phyloP scores from a whole-genome alignment of 1,140 invertebrate species.

The Drosophila prosaltans region DNA sequence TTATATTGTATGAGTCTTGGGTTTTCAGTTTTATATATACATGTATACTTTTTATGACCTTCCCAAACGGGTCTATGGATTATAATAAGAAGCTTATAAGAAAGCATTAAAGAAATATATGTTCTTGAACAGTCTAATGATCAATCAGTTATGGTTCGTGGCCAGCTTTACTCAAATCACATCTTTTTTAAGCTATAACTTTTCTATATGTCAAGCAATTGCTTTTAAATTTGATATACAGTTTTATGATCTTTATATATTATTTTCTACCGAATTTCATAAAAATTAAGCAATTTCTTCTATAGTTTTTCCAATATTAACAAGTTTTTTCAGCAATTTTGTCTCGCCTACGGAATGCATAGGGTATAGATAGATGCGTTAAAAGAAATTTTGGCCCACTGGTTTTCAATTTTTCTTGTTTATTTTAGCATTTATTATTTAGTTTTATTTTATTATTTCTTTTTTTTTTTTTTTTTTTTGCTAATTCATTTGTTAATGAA shows the following conservation, averaged over 20 bases:
- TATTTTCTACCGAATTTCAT: no score
- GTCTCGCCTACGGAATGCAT: no score
- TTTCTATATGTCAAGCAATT: no score
- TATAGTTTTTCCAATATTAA: neutral
- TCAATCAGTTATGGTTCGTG: no score
- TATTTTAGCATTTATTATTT: conserved; percentile 22
- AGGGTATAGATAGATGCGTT: neutral
- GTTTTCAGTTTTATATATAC: neutral
- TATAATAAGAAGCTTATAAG: neutral
- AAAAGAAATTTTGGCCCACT: neutral
- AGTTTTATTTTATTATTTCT: neutral
- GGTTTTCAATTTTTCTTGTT: conserved; percentile 11
- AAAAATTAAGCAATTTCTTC: no score
- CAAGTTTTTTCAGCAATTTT: no score
- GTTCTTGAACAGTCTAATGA: neutral
- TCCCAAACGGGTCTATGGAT: neutral
- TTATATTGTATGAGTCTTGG: neutral
- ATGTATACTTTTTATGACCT: neutral
- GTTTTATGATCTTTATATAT: no score
- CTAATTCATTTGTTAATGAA: conserved; percentile 76
- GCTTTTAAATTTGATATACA: no score
- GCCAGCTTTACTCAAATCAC: no score
- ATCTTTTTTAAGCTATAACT: no score
- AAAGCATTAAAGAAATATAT: neutral
- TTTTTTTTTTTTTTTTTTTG: conserved; percentile 50